These are phyloP conservation scores for Tachycineta bicolor DNA, from an alignment of 2,113 vertebrate species.

Conservation along the genomic window DNA sequence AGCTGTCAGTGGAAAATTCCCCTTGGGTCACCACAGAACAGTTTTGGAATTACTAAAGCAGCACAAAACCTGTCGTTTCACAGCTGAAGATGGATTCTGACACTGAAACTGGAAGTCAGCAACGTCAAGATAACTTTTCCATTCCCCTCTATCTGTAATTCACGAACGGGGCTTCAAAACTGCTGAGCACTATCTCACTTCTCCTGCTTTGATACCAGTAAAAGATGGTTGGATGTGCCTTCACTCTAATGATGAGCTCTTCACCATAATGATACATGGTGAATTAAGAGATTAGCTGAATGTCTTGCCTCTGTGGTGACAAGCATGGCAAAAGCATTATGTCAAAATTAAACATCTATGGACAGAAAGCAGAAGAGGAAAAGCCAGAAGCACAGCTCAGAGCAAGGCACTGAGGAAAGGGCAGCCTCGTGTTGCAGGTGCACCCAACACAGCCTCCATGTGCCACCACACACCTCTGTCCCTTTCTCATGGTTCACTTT, in stretches of 20 bases:
- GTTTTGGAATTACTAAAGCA: neutral
- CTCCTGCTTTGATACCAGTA: neutral
- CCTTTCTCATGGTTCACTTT: neutral
- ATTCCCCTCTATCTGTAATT: neutral
- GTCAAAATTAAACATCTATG: neutral
- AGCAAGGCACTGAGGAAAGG: neutral
- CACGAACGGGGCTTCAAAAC: neutral
- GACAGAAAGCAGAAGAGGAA: neutral
- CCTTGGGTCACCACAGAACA: neutral
- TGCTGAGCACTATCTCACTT: neutral
- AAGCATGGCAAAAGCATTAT: neutral
- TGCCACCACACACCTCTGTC: neutral
- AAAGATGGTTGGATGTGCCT: neutral
- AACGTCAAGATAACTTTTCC: accelerated
- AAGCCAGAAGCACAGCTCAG: neutral
- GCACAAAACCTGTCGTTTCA: neutral
- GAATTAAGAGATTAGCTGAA: neutral
- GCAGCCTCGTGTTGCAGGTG: accelerated
- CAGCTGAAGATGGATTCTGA: neutral
- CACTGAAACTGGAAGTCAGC: neutral
- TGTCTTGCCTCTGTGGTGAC: neutral
- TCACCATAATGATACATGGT: neutral
- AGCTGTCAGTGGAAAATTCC: neutral
- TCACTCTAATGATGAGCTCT: neutral
- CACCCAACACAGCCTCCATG: neutral